phyloP scores from a whole-genome alignment of 1,140 invertebrate genomes.

The Dreissena polymorpha region DNA sequence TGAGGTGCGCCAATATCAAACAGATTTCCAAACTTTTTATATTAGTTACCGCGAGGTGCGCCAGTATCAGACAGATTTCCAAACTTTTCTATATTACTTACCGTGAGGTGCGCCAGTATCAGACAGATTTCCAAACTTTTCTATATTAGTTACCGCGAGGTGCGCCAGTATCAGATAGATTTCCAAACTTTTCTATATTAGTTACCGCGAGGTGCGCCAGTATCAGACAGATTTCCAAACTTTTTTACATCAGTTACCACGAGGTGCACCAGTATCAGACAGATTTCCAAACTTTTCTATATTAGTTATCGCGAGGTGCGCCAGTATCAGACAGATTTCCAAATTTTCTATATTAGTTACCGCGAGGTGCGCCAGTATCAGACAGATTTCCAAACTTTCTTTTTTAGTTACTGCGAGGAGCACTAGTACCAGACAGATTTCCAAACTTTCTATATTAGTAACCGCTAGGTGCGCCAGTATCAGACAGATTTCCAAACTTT shows the following conservation, averaged over 20 bases:
- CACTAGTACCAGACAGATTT: conserved; percentile 71
- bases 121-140: conserved; percentile 69
- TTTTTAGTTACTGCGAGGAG: conserved; percentile 76
- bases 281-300: too few relatives aligned
- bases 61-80: conserved; percentile 69
- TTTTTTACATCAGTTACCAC: conserved; percentile 72
- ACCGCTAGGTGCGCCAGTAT: conserved; percentile 77
- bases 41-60: conserved; percentile 77
- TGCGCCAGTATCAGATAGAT: conserved; percentile 72
- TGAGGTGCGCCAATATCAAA: conserved; percentile 76
- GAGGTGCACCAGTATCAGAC: conserved; percentile 76
- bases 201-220: conserved; percentile 77
- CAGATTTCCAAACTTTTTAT: too few relatives aligned
- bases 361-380: conserved; percentile 76
- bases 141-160: conserved; percentile 76
- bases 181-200: too few relatives aligned
- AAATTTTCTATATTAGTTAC: too few relatives aligned
- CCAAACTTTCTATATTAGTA: too few relatives aligned
- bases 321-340: conserved; percentile 69
- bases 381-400: conserved; percentile 69
- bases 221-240: conserved; percentile 70
- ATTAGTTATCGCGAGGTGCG: conserved; percentile 77
- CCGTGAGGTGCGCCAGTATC: conserved; percentile 76
- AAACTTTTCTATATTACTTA: too few relatives aligned
- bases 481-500: conserved; percentile 69